Percentiles rank a stretch among this genome's conserved stretches.
phyloP scores from a whole-genome alignment of 2,888 invertebrate species.

The Mythimna vitellina region DNA sequence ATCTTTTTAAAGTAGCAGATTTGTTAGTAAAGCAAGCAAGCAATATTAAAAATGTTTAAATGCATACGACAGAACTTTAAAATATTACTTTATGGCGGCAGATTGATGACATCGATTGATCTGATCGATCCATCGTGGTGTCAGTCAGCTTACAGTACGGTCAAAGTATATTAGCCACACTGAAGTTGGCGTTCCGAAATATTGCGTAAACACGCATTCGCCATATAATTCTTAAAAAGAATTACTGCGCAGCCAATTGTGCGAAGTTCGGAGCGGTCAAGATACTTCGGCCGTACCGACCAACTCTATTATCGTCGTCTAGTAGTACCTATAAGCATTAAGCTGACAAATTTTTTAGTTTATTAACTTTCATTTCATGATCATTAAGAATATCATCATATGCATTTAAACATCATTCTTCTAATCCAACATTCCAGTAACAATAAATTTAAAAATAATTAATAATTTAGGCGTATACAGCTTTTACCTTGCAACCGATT shows the following conservation, averaged over 20 bases:
- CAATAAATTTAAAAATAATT: slow-evolving; percentile 8
- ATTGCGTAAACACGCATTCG: no score
- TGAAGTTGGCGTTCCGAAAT: no score
- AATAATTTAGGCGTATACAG: slow-evolving; percentile 44
- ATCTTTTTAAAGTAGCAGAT: slow-evolving; percentile 42
- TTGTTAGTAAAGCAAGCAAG: slow-evolving; percentile 38
- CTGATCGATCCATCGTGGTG: background rate
- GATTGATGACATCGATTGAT: background rate
- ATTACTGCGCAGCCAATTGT: no score
- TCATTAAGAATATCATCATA: slow-evolving; percentile 15
- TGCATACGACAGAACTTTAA: slow-evolving; percentile 11
- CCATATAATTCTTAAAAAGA: no score
- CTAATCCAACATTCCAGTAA: slow-evolving; percentile 17
- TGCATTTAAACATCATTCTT: slow-evolving; percentile 13
- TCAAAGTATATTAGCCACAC: no score
- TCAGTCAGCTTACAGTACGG: background rate
- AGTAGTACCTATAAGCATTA: background rate
- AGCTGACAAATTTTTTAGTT: background rate
- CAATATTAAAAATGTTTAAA: background rate
- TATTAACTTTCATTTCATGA: background rate
- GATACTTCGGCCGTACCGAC: background rate
- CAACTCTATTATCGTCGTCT: background rate
- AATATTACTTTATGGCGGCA: background rate
- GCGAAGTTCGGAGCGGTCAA: no score
- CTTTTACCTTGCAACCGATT: slow-evolving; percentile 39